A percentile compares a stretch with the other conserved stretches of the same genome.
Conservation (phyloP, 2,888 invertebrate genomes). For the Rambutsinella grinnellia region DNA sequence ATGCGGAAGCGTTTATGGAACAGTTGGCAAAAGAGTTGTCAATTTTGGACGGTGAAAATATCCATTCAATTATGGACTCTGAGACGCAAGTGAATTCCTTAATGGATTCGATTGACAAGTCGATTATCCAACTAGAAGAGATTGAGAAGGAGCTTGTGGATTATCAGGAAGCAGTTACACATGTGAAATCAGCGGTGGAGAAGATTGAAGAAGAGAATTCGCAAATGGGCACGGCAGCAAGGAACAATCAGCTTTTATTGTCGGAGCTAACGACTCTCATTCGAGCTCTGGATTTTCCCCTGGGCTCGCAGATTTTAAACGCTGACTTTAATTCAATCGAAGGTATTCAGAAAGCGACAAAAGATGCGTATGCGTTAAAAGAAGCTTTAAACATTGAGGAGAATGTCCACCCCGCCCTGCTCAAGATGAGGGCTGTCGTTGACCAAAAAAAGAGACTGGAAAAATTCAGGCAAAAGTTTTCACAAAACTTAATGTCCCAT, state of each 20-base stretch:
- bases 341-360: constrained; percentile 63
- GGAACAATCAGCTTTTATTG: constrained; percentile 84
- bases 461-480: constrained; percentile 83
- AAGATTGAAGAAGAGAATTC: constrained; percentile 92
- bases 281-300: constrained; percentile 64
- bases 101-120: constrained; percentile 81
- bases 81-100: constrained; percentile 82
- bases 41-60: constrained; percentile 89
- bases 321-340: constrained; percentile 62
- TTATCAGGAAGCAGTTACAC: constrained; percentile 86
- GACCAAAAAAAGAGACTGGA: constrained; percentile 85
- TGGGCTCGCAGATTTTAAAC: constrained; percentile 59
- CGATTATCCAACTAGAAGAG: constrained; percentile 80
- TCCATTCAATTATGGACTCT: constrained; percentile 91
- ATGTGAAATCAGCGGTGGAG: constrained; percentile 89
- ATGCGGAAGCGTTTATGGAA: constrained; percentile 81
- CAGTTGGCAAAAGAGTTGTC: constrained; percentile 87
- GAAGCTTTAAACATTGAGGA: constrained; percentile 70
- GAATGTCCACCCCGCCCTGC: constrained; percentile 74
- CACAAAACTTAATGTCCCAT: constrained; percentile 87
- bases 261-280: constrained; percentile 82
- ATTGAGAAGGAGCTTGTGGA: constrained; percentile 81
- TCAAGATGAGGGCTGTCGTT: constrained; percentile 81
- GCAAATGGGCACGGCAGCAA: constrained; percentile 86
- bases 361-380: constrained; percentile 61